A percentile compares a stretch with the other conserved stretches of the same genome.
These are phyloP conservation scores for Lucifuga dentata DNA, from an alignment of 2,113 vertebrate species.

Conservation along the genomic window DNA sequence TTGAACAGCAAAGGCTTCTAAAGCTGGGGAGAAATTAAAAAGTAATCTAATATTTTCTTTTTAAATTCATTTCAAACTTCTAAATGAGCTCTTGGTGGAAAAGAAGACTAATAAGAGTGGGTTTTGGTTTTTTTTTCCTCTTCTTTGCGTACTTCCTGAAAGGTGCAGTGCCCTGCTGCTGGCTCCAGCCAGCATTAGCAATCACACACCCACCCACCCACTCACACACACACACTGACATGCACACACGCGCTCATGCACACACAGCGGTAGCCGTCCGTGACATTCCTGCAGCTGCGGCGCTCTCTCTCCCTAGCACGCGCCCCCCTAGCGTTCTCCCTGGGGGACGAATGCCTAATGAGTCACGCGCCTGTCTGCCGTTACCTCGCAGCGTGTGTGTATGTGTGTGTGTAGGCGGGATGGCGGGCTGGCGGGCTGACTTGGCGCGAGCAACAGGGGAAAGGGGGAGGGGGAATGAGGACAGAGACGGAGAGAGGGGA, in stretches of 20 bases:
- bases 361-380: conserved; percentile 88
- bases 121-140: conserved; percentile 41
- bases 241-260: conserved; percentile 33
- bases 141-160: conserved; percentile 80
- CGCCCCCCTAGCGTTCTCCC: conserved; percentile 82
- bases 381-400: conserved; percentile 81
- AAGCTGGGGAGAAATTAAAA: conserved; percentile 47
- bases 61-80: conserved; percentile 66
- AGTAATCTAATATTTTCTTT: conserved; percentile 48
- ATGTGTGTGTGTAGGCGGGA: conserved; percentile 65
- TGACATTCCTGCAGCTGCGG: conserved; percentile 87
- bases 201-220: conserved; percentile 42
- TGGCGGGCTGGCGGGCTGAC: conserved; percentile 78
- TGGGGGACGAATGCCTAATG: conserved; percentile 87
- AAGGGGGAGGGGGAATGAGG: conserved; percentile 54
- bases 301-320: conserved; percentile 78
- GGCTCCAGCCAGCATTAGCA: conserved; percentile 73
- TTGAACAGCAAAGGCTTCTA: conserved; percentile 10
- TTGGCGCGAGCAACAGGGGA: conserved; percentile 74
- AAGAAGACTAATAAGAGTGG: conserved; percentile 65
- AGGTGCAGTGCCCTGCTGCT: conserved; percentile 77
- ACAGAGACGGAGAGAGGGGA: conserved; percentile 41
- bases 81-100: conserved; percentile 73
- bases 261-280: conserved; percentile 78
- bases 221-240: conserved; percentile 45